Evolutionary conservation across 2,797 vertebrate genomes (phyloP).

Genomic region (Hydrophis major): DNA sequence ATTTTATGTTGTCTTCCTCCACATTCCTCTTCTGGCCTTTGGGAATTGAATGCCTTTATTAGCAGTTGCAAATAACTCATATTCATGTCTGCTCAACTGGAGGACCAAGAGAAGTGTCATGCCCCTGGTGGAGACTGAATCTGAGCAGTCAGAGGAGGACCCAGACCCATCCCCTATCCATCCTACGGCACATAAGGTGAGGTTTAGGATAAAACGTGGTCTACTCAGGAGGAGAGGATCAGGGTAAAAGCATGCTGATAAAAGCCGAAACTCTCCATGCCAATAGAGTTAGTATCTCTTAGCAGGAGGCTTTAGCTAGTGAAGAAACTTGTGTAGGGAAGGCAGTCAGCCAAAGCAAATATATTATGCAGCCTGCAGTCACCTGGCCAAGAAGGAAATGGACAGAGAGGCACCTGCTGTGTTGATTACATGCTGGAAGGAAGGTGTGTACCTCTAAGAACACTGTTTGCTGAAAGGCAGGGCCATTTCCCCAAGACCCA

Average conservation of each 20-base stretch:
- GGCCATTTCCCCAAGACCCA: background rate
- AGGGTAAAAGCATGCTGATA: background rate
- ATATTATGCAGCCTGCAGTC: background rate
- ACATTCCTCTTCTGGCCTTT: background rate
- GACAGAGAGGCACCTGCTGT: background rate
- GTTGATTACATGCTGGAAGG: too few species aligned
- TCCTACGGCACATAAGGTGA: too few species aligned
- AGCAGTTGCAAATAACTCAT: too few species aligned
- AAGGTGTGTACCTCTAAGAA: background rate
- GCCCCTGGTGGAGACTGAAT: too few species aligned
- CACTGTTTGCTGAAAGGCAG: background rate
- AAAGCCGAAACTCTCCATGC: background rate
- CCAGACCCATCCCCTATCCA: too few species aligned
- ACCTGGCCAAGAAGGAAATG: background rate
- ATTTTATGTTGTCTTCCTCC: too few species aligned
- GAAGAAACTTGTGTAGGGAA: background rate
- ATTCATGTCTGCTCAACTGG: too few species aligned
- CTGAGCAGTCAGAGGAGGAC: too few species aligned
- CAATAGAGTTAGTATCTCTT: background rate
- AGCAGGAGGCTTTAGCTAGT: background rate
- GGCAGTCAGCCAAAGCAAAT: slow-evolving; percentile 11
- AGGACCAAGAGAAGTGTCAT: too few species aligned
- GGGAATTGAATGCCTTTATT: background rate
- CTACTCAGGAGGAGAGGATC: too few species aligned
- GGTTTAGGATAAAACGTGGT: too few species aligned